Evolutionary conservation across 2,113 vertebrate species (phyloP), one percentile per base, ranked within the genome.

Genomic region (Nycticryphes semicollaris): DNA sequence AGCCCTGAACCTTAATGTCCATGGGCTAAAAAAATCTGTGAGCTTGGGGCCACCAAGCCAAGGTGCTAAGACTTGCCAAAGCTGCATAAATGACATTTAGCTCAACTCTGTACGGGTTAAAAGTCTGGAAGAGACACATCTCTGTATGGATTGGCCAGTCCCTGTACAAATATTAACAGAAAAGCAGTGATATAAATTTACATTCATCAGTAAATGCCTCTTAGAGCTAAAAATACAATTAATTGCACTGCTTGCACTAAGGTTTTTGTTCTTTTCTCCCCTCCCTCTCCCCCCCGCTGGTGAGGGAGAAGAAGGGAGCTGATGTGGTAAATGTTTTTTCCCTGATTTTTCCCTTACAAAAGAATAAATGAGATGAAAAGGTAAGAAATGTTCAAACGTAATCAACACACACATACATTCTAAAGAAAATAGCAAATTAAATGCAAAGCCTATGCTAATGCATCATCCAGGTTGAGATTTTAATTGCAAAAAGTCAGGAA

Each of bases 401-500:
- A 97, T 97, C 97, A 97, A 76, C 84, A 33, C 62, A 70, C 76
- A 76, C 81, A 95, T 96, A 94, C 62, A 91, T 97, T 91, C 87
- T 74, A 91, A 89, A 82, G 89, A 96, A 97, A 96, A 97, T 84
- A 89, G 89, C 91, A 97, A 96, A 97, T 95, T 97, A 97, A 97
- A 97, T 96, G 96, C 96, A 93, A 97, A 97, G 82, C 62, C 94
- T 96, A 96, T 97, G 97, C 95, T 97, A 97, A 97, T 97, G 85
- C 85, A 95, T 96, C 94, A 97, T 96, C 94, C 87, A 89, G 85
- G 91, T 95, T 97, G 95, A 95, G 95, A 96, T 97, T 97, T 95
- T 97, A 97, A 97, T 97, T 97, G 96, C 96, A 92, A 93, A 97
- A 96, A 97, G 96, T 96, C 96, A 96, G 93, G 93, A 95, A 97